Evolutionary conservation across 2,797 vertebrate genomes (phyloP).

Genomic region (Cryptoprocta ferox): DNA sequence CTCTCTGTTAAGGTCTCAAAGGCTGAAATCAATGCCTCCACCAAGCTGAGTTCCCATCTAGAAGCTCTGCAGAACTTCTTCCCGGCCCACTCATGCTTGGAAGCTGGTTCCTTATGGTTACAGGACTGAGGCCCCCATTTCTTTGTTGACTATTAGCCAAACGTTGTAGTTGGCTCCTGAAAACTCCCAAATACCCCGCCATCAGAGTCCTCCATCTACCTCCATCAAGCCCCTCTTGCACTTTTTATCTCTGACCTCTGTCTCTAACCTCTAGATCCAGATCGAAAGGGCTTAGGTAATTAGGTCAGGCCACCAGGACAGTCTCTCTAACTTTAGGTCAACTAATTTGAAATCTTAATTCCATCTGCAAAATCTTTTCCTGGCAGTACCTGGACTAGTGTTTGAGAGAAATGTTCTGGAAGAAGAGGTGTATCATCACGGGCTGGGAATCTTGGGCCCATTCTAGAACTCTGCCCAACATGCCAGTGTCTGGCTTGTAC

Average conservation of each 20-base stretch:
- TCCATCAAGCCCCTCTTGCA: neutral
- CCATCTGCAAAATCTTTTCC: neutral
- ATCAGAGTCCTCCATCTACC: neutral
- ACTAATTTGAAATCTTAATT: neutral
- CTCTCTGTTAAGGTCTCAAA: neutral
- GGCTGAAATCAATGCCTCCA: neutral
- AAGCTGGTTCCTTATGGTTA: neutral
- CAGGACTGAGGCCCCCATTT: neutral
- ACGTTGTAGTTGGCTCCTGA: neutral
- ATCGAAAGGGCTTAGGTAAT: neutral
- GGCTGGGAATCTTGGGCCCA: neutral
- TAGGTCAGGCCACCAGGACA: neutral
- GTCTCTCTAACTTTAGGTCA: neutral
- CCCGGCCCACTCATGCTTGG: neutral
- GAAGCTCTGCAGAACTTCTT: neutral
- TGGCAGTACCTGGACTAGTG: neutral
- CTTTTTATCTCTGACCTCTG: neutral
- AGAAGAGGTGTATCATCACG: neutral
- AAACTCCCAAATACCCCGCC: fast-evolving
- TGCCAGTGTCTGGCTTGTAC: neutral
- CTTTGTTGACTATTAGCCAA: neutral
- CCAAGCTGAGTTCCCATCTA: neutral
- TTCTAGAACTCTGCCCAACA: neutral
- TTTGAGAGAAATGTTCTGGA: neutral
- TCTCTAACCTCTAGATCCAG: neutral